Base-by-base conservation (phyloP, 2,888 invertebrate species). In the Cetonia aurata region DNA sequence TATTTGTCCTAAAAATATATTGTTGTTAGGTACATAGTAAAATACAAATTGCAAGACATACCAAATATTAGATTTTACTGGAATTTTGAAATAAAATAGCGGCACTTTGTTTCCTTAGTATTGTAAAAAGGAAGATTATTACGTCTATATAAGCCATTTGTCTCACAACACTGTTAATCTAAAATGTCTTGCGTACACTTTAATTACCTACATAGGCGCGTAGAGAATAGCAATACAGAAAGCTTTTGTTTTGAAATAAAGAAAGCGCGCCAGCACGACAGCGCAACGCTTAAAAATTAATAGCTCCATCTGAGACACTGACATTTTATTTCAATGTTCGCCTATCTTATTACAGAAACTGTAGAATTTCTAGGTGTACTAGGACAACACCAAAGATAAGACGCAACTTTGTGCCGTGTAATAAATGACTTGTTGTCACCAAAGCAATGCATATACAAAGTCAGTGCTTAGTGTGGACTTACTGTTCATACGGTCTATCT, bases 261-360 rank as follows among this genome's bases (percentile, higher is more conserved):
- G 10, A 50, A 10, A 4, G 15, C n/a, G 8, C 50, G 50, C 19
- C 19, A 3, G 48, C 17, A 48, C 13, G 13, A 50, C 50, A 19
- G 10, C 15, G 19, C 17, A 19, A 50, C 50, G 50, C 50, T 50
- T 50, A 50, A 50, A 50, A 50, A 50, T 50, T 50, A 50, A 50
- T 50, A 50, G 50, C 15, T 50, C 4, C 50, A 15, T 15, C 19
- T 15, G 15, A 4, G 10, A 4, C 1, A 15, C 3, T 15, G 15
- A 50, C 50, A 50, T 50, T 50, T 50, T 50, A 50, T 50, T 50
- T 50, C 50, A 50, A 50, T 50, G 50, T 19, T n/a, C 48, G 15
- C 50, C 50, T 50, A 50, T 50, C 50, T 50, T 50, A 13, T 50
- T 50, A 50, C 50, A 17, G 50, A 50, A 50, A 50, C 50, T 50